A percentile compares a stretch with the other conserved stretches of the same genome.
phyloP scores from a whole-genome alignment of 1,140 invertebrate genomes.

The Drosophila simulans region DNA sequence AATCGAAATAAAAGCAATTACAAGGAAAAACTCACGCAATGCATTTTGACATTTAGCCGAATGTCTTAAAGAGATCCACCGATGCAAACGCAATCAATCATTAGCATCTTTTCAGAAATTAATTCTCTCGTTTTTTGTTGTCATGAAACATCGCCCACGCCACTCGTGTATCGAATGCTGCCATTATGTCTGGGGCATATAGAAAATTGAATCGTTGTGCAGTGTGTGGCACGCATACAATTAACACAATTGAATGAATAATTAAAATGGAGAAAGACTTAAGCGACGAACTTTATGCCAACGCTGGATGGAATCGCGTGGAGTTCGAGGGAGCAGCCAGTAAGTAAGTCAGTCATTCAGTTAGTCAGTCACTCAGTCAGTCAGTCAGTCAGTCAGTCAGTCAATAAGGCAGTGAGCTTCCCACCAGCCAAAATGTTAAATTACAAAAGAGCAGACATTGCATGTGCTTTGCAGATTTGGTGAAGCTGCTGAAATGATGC shows the following conservation, averaged over 20 bases:
- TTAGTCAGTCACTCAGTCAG: slow-evolving; percentile 20
- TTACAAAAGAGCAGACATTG: slow-evolving; percentile 64
- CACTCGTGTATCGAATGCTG: slow-evolving; percentile 52
- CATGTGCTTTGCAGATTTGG: slow-evolving; percentile 54
- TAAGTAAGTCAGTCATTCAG: slow-evolving; percentile 15
- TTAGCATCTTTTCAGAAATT: slow-evolving; percentile 69
- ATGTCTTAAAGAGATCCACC: slow-evolving; percentile 14
- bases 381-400: slow-evolving; percentile 30
- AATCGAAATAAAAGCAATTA: slow-evolving; percentile 36
- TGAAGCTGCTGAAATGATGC: slow-evolving; percentile 75
- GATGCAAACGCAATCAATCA: slow-evolving; percentile 73
- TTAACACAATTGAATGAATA: slow-evolving; percentile 76
- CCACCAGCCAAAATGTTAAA: slow-evolving; percentile 59
- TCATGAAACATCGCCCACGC: slow-evolving; percentile 40
- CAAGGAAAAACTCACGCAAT: slow-evolving; percentile 56
- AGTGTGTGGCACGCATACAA: slow-evolving; percentile 72
- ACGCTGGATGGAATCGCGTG: slow-evolving; percentile 20
- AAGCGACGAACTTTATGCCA: slow-evolving; percentile 65
- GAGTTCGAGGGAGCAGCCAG: slow-evolving; percentile 59
- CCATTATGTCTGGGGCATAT: slow-evolving; percentile 68
- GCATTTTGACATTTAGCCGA: slow-evolving; percentile 61
- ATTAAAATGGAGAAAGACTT: slow-evolving; percentile 69
- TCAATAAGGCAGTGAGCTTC: slow-evolving; percentile 48
- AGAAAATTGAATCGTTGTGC: slow-evolving; percentile 58
- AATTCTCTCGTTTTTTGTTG: slow-evolving; percentile 44